Conservation (phyloP, 2,797 vertebrate species). For the Sus cebifrons region DNA sequence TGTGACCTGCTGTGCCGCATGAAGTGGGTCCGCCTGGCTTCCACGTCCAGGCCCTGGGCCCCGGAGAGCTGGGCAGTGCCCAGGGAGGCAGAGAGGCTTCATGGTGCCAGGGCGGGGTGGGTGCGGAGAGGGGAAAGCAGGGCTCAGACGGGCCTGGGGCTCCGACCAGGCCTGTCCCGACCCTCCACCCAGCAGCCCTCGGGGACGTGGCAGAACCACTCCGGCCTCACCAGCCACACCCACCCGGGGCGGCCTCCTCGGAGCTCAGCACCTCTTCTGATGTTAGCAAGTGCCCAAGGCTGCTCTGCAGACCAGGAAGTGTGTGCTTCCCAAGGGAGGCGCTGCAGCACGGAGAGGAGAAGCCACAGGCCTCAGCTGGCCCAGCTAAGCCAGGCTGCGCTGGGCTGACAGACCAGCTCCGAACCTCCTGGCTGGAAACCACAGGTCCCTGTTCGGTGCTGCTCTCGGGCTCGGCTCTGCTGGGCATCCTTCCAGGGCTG, state of each 20-base stretch:
- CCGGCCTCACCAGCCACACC: not conserved
- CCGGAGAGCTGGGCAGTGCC: not conserved
- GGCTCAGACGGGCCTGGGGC: not conserved
- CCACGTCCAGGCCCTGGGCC: not conserved
- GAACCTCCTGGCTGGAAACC: not conserved
- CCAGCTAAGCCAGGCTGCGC: fast-evolving
- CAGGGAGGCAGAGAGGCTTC: not conserved
- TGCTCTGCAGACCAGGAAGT: not conserved
- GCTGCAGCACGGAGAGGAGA: not conserved
- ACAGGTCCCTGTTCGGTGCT: fast-evolving
- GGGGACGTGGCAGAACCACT: not conserved
- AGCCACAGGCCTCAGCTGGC: not conserved
- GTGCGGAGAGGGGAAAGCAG: not conserved
- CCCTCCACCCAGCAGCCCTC: too few relatives aligned
- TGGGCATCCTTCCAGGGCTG: not conserved
- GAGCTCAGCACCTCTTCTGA: not conserved
- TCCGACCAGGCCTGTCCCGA: not conserved
- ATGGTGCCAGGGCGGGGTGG: not conserved
- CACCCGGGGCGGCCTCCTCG: not conserved
- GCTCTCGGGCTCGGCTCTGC: not conserved
- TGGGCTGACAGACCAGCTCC: too few relatives aligned
- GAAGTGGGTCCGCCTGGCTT: not conserved
- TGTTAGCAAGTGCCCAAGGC: too few relatives aligned
- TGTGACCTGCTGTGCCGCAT: not conserved
- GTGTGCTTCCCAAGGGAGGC: too few relatives aligned